Evolutionary conservation across 1,140 invertebrate species (phyloP).

Genomic region (Pectinophora gossypiella): DNA sequence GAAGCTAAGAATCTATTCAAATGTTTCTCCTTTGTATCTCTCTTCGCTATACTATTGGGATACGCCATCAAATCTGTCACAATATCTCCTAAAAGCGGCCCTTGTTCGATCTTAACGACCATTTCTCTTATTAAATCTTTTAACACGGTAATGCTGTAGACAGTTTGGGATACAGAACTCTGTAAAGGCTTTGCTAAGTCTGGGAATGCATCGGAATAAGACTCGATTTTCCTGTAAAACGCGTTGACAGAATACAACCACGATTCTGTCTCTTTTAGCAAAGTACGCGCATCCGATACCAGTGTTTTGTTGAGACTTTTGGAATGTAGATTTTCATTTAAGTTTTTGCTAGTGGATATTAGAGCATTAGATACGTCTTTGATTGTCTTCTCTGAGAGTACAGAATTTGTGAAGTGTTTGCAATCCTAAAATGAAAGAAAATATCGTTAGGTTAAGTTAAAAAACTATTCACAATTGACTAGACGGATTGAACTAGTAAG

Average conservation of each 20-base stretch:
- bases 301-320: slow-evolving; percentile 20
- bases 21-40: slow-evolving; percentile 53
- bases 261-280: slow-evolving; percentile 66
- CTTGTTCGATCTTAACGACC: slow-evolving; percentile 50
- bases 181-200: slow-evolving; percentile 81
- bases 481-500: too few species aligned
- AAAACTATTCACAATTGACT: too few species aligned
- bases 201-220: slow-evolving; percentile 78
- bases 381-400: slow-evolving; percentile 44
- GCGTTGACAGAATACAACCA: slow-evolving; percentile 77
- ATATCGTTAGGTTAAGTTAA: too few species aligned
- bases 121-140: slow-evolving; percentile 60
- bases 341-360: slow-evolving; percentile 25
- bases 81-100: slow-evolving; percentile 23
- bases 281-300: slow-evolving; percentile 39
- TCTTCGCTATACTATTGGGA: slow-evolving; percentile 70
- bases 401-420: slow-evolving; percentile 60
- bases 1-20: slow-evolving; percentile 63
- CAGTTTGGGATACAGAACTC: slow-evolving; percentile 77
- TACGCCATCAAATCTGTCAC: slow-evolving; percentile 57
- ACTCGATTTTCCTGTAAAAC: slow-evolving; percentile 76
- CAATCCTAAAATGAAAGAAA: slow-evolving; percentile 60
- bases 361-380: slow-evolving; percentile 39
- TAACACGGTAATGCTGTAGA: slow-evolving; percentile 75
- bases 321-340: slow-evolving; percentile 33